These are phyloP conservation scores for Enteromius fasciolatus DNA, from an alignment of 2,797 vertebrate species.

Conservation along the genomic window DNA sequence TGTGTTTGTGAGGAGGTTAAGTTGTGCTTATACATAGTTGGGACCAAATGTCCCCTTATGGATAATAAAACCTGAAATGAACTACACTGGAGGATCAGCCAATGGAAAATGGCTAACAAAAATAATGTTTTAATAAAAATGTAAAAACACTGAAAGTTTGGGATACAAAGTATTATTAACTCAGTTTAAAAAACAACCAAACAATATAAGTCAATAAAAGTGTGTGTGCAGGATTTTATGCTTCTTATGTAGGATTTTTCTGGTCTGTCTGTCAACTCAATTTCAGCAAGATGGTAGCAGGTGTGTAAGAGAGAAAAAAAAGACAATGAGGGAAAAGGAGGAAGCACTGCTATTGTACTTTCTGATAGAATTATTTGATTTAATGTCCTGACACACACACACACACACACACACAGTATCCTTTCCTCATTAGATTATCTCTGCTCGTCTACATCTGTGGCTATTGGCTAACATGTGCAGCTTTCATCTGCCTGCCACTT, in stretches of 20 bases:
- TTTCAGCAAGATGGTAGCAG: slow-evolving; percentile 38
- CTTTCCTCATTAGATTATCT: slow-evolving; percentile 49
- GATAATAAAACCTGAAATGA: background rate
- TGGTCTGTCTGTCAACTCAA: slow-evolving; percentile 36
- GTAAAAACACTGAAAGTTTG: background rate
- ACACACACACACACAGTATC: slow-evolving; percentile 26
- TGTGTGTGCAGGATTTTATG: slow-evolving; percentile 11
- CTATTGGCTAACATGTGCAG: slow-evolving; percentile 45
- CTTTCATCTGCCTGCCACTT: slow-evolving; percentile 38
- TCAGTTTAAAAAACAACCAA: slow-evolving; percentile 4
- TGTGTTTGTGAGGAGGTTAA: background rate
- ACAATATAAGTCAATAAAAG: slow-evolving; percentile 9
- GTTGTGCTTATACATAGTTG: background rate
- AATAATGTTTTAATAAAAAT: background rate
- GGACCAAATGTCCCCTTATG: background rate
- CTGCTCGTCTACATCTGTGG: slow-evolving; percentile 44
- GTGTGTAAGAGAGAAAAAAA: slow-evolving; percentile 18
- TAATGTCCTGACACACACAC: slow-evolving; percentile 4
- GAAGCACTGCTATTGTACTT: slow-evolving; percentile 15
- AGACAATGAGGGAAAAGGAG: slow-evolving; percentile 25
- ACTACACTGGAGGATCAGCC: background rate
- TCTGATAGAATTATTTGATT: slow-evolving; percentile 45
- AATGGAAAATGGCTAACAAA: background rate
- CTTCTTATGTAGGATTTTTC: slow-evolving; percentile 8
- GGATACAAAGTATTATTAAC: background rate